Percentiles rank a stretch among this genome's conserved stretches.
Evolutionary conservation across 30 jellyfish, hydroid and myxozoan species (phyloP).

Genomic region (Thelohanellus kitauei): DNA sequence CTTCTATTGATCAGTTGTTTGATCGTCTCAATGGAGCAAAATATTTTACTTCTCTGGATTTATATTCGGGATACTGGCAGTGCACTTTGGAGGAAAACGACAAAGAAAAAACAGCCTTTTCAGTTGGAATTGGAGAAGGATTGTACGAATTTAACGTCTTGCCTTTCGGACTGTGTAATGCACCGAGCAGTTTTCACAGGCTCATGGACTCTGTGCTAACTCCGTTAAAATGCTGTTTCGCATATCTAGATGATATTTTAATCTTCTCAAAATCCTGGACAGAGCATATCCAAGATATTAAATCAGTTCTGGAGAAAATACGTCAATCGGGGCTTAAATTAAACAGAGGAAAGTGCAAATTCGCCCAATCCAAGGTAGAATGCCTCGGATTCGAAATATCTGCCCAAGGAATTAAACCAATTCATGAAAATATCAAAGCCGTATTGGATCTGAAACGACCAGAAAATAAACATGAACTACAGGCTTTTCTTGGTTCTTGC

Average conservation of each 20-base stretch:
- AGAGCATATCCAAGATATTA: constrained; percentile 5
- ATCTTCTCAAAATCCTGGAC: constrained; percentile 1
- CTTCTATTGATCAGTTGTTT: constrained; percentile 9
- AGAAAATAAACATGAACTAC: constrained; percentile 4
- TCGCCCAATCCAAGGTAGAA: constrained; percentile 5
- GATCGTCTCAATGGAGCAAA: constrained; percentile 11
- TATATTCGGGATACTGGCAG: constrained; percentile 17
- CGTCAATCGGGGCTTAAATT: constrained; percentile 8
- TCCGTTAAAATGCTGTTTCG: constrained; percentile 11
- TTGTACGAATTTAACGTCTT: constrained; percentile 7
- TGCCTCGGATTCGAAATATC: constrained; percentile 8
- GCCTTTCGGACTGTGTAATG: constrained; percentile 22
- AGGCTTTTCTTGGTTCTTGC: constrained; percentile 16
- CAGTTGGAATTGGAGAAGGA: constrained; percentile 11
- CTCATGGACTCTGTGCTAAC: constrained; percentile 15
- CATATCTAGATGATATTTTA: constrained; percentile 16
- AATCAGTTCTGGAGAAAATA: constrained; percentile 4
- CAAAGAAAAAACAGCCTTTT: constrained; percentile 9
- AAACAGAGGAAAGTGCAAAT: constrained; percentile 10
- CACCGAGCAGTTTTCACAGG: constrained; percentile 15
- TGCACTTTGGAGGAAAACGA: constrained; percentile 6
- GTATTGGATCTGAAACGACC: constrained; percentile 2
- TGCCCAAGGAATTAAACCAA: constrained; percentile 3
- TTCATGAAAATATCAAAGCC: constrained; percentile 9
- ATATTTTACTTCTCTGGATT: constrained; percentile 8